Evolutionary conservation across 23 tunicate genomes (phyloP).

Genomic region (Corella eumyota): DNA sequence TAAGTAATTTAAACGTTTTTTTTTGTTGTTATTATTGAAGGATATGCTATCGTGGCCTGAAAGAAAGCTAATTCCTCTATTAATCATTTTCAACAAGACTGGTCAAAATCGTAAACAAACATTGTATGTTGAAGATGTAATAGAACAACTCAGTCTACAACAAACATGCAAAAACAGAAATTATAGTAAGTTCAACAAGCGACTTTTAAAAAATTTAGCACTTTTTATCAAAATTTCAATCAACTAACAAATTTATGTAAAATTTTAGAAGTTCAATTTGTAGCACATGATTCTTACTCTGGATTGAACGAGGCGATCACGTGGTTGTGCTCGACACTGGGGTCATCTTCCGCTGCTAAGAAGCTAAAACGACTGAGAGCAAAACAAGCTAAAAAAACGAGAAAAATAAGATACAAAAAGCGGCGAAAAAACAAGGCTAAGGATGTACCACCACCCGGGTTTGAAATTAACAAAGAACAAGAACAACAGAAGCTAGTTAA

Average conservation of each 20-base stretch:
- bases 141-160: too few relatives aligned
- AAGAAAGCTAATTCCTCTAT: constrained; percentile 12
- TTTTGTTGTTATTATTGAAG: background rate
- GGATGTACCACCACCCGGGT: too few relatives aligned
- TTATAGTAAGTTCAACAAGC: constrained; percentile 6
- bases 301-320: constrained; percentile 21
- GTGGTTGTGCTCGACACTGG: constrained; percentile 17
- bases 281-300: constrained; percentile 10
- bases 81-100: constrained; percentile 22
- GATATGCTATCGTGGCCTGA: constrained; percentile 15
- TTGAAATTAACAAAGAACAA: too few relatives aligned
- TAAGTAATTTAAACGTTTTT: background rate
- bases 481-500: too few relatives aligned
- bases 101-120: too few relatives aligned
- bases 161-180: too few relatives aligned
- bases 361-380: constrained; percentile 8
- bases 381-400: background rate
- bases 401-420: background rate
- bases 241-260: background rate
- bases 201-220: background rate
- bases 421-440: background rate
- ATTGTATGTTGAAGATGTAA: too few relatives aligned
- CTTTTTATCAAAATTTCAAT: too few relatives aligned
- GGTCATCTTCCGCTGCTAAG: constrained; percentile 9
- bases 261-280: constrained; percentile 14